These are phyloP conservation scores for Cinclus mexicanus DNA, from an alignment of 2,113 vertebrate genomes.

Conservation along the genomic window DNA sequence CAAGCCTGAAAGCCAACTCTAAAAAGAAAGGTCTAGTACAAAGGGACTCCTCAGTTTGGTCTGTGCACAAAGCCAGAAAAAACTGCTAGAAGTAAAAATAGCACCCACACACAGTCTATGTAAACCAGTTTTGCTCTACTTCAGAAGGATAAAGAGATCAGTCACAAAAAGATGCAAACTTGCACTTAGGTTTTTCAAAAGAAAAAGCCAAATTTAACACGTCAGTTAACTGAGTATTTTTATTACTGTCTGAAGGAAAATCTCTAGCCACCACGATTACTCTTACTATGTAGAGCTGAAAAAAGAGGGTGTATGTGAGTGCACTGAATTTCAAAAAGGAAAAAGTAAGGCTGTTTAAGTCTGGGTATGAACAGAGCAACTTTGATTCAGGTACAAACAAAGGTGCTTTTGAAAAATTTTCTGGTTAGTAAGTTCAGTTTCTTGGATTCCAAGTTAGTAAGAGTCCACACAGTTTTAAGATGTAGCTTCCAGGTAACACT, in stretches of 20 bases:
- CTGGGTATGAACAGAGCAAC: not conserved
- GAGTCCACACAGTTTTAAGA: not conserved
- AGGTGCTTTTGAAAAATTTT: conserved; percentile 6
- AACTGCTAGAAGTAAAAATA: conserved; percentile 34
- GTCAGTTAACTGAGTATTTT: not conserved
- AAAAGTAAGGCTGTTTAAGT: not conserved
- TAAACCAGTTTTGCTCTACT: conserved; percentile 51
- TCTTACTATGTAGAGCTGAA: not conserved
- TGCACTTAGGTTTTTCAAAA: not conserved
- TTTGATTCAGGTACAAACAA: conserved; percentile 13
- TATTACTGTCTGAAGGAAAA: not conserved
- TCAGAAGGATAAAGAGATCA: conserved; percentile 37
- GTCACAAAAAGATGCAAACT: conserved; percentile 31
- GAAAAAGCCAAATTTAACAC: not conserved
- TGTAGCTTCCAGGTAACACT: not conserved
- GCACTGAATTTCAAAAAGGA: not conserved
- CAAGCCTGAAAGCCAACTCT: not conserved
- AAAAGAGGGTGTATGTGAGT: not conserved
- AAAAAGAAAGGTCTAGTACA: not conserved
- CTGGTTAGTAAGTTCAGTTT: not conserved
- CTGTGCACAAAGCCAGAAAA: conserved; percentile 8
- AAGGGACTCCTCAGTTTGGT: not conserved
- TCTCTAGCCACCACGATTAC: not conserved
- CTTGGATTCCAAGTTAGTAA: not conserved
- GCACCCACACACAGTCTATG: not conserved